Percentiles rank a stretch among this genome's conserved stretches.
Evolutionary conservation across 2,797 vertebrate genomes (phyloP).

Genomic region (Periparus ater): DNA sequence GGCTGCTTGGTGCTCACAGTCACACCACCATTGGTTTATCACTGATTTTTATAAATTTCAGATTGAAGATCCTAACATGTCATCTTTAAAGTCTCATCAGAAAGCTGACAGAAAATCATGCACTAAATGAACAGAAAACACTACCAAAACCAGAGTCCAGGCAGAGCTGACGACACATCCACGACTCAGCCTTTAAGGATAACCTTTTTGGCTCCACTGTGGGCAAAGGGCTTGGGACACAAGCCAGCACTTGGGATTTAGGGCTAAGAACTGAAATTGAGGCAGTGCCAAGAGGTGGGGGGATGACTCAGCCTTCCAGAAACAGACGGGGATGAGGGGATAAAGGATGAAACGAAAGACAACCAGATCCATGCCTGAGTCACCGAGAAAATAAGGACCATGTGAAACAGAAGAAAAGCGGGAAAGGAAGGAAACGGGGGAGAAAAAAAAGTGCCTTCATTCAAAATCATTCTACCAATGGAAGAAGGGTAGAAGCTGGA

Average conservation of each 20-base stretch:
- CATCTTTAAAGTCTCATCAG: not conserved
- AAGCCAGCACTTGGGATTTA: not conserved
- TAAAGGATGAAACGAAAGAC: not conserved
- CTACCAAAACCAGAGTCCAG: not conserved
- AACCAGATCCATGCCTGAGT: not conserved
- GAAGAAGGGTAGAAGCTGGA: not conserved
- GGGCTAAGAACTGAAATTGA: not conserved
- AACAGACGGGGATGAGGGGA: not conserved
- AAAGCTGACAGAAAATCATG: not conserved
- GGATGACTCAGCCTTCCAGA: conserved; percentile 26
- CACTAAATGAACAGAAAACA: not conserved
- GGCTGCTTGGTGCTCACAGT: not conserved
- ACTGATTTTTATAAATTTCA: not conserved
- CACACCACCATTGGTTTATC: not conserved
- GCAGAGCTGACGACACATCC: not conserved
- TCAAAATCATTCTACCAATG: not conserved
- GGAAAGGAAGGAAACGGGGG: fast-evolving
- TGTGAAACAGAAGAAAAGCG: not conserved
- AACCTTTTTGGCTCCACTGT: not conserved
- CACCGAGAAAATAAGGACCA: not conserved
- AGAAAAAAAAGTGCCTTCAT: not conserved
- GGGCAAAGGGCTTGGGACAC: not conserved
- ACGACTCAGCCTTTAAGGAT: not conserved
- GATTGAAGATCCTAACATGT: not conserved
- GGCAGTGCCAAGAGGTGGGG: not conserved